Conservation (phyloP, 2,113 vertebrate genomes). For the Mastomys natalensis region DNA sequence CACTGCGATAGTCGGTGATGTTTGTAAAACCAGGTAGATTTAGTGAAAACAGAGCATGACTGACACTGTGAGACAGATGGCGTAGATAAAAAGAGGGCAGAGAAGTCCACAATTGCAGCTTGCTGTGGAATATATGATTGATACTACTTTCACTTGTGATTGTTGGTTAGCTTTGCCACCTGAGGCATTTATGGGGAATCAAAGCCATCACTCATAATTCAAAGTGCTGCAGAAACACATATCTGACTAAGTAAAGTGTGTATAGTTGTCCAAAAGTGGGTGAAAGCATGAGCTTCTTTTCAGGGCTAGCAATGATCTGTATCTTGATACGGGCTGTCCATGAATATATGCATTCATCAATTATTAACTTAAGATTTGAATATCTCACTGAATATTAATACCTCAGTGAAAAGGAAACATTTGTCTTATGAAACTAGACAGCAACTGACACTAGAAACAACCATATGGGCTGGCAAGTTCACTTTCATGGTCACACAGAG, state of each 20-base stretch:
- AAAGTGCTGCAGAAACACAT: conserved; percentile 32
- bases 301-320: not conserved
- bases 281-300: not conserved
- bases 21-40: conserved; percentile 6
- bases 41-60: conserved; percentile 54
- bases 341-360: not conserved
- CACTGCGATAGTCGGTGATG: not conserved
- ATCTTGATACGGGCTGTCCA: not conserved
- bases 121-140: conserved; percentile 16
- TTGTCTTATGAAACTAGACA: conserved; percentile 19
- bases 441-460: not conserved
- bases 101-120: conserved; percentile 23
- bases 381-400: not conserved
- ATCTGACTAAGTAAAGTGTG: not conserved
- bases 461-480: not conserved
- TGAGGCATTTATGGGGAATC: conserved; percentile 40
- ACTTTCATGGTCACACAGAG: not conserved
- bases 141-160: conserved; percentile 45
- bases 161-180: conserved; percentile 43
- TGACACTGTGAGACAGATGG: conserved; percentile 52
- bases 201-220: conserved; percentile 10
- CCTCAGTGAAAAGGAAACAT: not conserved
- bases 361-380: not conserved
- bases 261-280: not conserved
- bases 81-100: conserved; percentile 28